These are phyloP conservation scores for Acrocephalus arundinaceus DNA, from an alignment of 2,113 vertebrate genomes.

Conservation along the genomic window DNA sequence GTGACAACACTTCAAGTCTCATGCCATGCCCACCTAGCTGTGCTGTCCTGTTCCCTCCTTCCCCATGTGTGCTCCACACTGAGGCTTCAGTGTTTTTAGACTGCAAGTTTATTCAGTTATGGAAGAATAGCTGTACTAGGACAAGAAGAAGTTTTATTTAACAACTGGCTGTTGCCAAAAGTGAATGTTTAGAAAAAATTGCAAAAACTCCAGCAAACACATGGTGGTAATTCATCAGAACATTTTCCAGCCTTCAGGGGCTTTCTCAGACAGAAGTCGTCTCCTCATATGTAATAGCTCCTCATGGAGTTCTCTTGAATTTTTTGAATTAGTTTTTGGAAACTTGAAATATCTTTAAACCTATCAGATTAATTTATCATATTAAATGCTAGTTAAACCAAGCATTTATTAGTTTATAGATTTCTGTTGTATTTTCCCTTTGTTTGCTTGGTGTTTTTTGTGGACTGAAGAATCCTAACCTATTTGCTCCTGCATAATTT, in stretches of 20 bases:
- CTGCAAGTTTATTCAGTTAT: background rate
- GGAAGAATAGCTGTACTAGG: background rate
- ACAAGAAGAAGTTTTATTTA: background rate
- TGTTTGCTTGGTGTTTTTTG: rapidly evolving
- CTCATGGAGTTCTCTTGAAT: background rate
- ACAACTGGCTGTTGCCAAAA: background rate
- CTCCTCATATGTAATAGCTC: background rate
- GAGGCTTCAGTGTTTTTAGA: background rate
- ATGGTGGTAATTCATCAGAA: background rate
- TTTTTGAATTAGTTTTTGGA: background rate
- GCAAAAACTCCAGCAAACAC: background rate
- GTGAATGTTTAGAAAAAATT: background rate
- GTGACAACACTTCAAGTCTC: background rate
- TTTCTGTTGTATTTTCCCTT: background rate
- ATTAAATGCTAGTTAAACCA: no score
- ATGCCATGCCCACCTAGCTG: background rate
- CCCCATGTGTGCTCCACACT: background rate
- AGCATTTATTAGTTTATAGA: background rate
- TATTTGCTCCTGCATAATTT: background rate
- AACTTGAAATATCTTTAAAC: background rate
- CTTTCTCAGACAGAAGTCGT: background rate
- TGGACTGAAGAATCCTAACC: background rate
- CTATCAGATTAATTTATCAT: no score
- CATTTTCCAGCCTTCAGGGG: background rate
- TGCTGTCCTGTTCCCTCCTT: background rate